A percentile compares a stretch with the other conserved stretches of the same genome.
Conservation (phyloP, 1,140 invertebrate genomes). For the Belonocnema kinseyi region DNA sequence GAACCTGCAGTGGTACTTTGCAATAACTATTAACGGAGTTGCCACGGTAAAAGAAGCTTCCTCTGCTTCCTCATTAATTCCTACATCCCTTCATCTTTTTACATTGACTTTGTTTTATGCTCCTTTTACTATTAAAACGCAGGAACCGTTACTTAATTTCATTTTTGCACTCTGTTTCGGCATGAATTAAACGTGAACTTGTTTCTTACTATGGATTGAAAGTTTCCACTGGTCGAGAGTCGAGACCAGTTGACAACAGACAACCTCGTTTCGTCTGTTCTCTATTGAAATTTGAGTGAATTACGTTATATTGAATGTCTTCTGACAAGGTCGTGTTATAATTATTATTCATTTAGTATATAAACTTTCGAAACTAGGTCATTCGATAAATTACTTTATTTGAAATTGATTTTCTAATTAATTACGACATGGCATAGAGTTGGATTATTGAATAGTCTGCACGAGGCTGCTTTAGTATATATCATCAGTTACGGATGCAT, state of each 20-base stretch:
- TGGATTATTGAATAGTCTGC: too few species aligned
- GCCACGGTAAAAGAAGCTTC: conserved; percentile 36
- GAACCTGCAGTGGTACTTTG: conserved; percentile 32
- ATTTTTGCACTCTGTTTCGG: conserved; percentile 24
- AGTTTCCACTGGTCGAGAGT: conserved; percentile 4
- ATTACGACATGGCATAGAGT: too few species aligned
- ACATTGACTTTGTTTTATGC: conserved; percentile 4
- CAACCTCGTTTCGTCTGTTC: conserved; percentile 1
- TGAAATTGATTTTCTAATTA: background rate
- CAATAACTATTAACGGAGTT: conserved; percentile 36
- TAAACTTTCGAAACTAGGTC: background rate
- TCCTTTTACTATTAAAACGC: conserved; percentile 21
- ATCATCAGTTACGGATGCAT: too few species aligned
- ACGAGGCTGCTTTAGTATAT: too few species aligned
- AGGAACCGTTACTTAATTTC: conserved; percentile 27
- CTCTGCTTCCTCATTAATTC: conserved; percentile 27
- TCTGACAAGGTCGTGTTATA: background rate
- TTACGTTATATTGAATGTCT: background rate
- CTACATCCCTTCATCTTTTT: conserved; percentile 16
- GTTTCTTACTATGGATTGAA: conserved; percentile 26
- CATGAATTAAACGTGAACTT: conserved; percentile 23
- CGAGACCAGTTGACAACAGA: conserved; percentile 18
- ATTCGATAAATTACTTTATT: background rate
- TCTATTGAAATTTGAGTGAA: conserved; percentile 3
- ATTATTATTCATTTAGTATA: background rate